A percentile compares a stretch with the other conserved stretches of the same genome.
phyloP scores from a whole-genome alignment of 35 echinoderm and acorn worm genomes.

The Ptychodera flava region DNA sequence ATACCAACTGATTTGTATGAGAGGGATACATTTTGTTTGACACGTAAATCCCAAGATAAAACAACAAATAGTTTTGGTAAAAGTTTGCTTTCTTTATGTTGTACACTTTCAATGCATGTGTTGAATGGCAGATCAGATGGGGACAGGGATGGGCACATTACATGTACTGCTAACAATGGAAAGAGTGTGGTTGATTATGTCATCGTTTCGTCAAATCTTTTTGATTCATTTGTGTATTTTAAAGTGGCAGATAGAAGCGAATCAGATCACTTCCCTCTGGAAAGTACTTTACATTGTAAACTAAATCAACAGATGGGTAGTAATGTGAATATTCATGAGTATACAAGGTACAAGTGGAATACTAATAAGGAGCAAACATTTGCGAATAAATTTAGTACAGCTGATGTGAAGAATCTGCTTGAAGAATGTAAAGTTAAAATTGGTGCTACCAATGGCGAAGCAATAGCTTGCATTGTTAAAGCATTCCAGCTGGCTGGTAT shows the following conservation, averaged over 20 bases:
- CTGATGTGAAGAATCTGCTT: neutral
- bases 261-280: neutral
- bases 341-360: neutral
- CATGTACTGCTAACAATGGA: neutral
- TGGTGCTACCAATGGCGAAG: neutral
- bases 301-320: neutral
- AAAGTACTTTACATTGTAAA: neutral
- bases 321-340: neutral
- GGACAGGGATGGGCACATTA: neutral
- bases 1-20: neutral
- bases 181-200: neutral
- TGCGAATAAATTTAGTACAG: neutral
- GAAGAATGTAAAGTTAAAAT: neutral
- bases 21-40: neutral
- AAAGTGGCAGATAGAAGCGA: neutral
- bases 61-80: neutral
- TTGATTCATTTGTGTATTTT: neutral
- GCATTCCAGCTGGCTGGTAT: neutral
- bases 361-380: neutral
- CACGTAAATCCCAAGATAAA: neutral
- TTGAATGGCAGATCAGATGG: neutral
- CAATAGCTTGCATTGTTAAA: neutral
- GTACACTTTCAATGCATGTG: neutral
- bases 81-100: neutral
- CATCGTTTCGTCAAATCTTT: neutral